phyloP scores from a whole-genome alignment of 2,797 vertebrate species.

The Acrossocheilus wenchowensis region DNA sequence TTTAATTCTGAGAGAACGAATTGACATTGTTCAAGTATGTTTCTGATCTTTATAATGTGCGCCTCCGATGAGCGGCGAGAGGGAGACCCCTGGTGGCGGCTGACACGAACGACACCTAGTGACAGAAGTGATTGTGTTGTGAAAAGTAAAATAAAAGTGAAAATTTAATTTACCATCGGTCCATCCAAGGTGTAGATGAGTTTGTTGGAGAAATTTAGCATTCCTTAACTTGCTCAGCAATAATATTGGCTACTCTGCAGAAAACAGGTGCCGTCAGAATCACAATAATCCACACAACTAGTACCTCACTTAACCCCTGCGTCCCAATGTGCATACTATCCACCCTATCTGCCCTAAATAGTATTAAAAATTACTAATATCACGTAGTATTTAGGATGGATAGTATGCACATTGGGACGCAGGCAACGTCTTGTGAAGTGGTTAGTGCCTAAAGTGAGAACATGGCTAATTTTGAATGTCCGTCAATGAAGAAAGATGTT shows the following conservation, averaged over 20 bases:
- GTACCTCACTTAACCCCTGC: background rate
- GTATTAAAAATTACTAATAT: too few species aligned
- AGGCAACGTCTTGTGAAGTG: background rate
- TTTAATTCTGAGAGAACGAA: background rate
- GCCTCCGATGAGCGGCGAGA: background rate
- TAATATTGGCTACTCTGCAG: background rate
- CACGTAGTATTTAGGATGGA: too few species aligned
- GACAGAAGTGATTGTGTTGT: background rate
- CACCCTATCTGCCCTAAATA: too few species aligned
- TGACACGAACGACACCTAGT: background rate
- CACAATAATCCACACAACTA: background rate
- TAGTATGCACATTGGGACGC: too few species aligned
- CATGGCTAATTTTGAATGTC: background rate
- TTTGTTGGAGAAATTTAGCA: background rate
- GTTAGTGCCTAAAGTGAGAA: background rate
- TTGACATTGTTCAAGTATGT: background rate
- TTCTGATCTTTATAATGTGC: background rate
- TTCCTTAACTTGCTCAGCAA: background rate
- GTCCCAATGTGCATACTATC: too few species aligned
- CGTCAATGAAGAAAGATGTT: background rate
- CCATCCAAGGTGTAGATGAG: background rate
- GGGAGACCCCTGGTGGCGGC: conserved; percentile 5
- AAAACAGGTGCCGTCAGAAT: background rate
- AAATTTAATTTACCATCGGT: background rate
- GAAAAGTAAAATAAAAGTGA: background rate